Evolutionary conservation across 2,113 vertebrate genomes (phyloP).

Genomic region (Ptilorrhoa leucosticta): DNA sequence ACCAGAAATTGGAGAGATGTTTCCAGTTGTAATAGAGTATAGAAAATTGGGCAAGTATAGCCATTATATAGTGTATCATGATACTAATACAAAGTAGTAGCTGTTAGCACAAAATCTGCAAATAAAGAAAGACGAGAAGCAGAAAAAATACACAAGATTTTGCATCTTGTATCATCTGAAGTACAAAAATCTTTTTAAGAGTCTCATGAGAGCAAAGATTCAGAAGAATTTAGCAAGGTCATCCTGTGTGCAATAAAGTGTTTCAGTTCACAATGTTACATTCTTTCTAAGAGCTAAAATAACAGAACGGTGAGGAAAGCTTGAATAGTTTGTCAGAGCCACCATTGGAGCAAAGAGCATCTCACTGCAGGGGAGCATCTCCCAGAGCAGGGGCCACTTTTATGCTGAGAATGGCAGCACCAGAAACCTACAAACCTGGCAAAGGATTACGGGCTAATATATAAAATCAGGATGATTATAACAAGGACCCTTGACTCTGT

Average conservation of each 20-base stretch:
- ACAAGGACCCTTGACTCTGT: background rate
- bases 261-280: background rate
- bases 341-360: background rate
- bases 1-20: background rate
- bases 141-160: background rate
- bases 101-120: background rate
- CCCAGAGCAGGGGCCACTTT: background rate
- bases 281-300: slow-evolving; percentile 5
- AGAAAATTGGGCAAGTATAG: background rate
- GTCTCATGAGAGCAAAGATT: background rate
- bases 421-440: background rate
- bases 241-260: background rate
- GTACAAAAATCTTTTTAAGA: background rate
- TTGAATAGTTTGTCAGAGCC: background rate
- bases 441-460: background rate
- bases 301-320: background rate
- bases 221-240: background rate
- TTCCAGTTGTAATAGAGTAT: background rate
- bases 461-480: background rate
- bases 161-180: background rate
- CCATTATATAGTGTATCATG: background rate
- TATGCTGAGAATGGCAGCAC: background rate
- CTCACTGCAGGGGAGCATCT: accelerated
- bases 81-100: background rate
- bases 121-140: background rate